Evolutionary conservation across 1,140 invertebrate species (phyloP).

Genomic region (Eulimnadia texana): DNA sequence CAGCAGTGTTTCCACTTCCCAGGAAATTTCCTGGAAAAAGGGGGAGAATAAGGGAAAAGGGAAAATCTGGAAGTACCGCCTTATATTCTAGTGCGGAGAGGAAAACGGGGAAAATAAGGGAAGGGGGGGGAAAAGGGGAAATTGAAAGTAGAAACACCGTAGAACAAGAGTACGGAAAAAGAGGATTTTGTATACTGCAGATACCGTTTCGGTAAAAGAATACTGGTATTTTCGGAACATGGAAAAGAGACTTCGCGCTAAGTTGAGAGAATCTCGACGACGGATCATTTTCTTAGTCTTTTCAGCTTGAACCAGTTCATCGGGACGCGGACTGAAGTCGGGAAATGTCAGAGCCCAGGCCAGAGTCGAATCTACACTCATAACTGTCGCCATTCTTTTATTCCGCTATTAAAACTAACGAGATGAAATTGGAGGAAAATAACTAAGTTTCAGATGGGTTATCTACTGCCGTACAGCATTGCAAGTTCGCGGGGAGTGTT

Average conservation of each 20-base stretch:
- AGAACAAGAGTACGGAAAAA: not conserved
- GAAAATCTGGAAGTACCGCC: no score
- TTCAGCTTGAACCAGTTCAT: not conserved
- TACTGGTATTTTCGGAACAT: constrained; percentile 14
- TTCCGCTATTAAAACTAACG: not conserved
- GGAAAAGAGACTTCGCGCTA: constrained; percentile 7
- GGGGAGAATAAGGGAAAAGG: no score
- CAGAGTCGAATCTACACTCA: constrained; percentile 7
- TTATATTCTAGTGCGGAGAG: no score
- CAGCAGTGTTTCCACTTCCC: no score
- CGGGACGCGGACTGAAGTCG: not conserved
- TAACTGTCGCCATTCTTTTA: not conserved
- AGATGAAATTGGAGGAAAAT: no score
- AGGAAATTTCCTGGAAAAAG: no score
- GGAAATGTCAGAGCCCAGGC: not conserved
- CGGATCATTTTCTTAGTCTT: not conserved
- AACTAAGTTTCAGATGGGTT: no score
- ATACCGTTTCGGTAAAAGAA: constrained; percentile 5
- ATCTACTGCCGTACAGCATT: no score
- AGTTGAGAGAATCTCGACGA: not conserved
- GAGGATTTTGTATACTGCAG: not conserved
- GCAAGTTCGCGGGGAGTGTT: no score
- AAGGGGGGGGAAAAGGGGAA: no score
- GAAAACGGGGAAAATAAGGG: no score
- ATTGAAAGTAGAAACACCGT: not conserved